Evolutionary conservation across 2,888 invertebrate genomes (phyloP), one percentile per base, ranked within the genome.

Genomic region (Macrostomum cliftonense): DNA sequence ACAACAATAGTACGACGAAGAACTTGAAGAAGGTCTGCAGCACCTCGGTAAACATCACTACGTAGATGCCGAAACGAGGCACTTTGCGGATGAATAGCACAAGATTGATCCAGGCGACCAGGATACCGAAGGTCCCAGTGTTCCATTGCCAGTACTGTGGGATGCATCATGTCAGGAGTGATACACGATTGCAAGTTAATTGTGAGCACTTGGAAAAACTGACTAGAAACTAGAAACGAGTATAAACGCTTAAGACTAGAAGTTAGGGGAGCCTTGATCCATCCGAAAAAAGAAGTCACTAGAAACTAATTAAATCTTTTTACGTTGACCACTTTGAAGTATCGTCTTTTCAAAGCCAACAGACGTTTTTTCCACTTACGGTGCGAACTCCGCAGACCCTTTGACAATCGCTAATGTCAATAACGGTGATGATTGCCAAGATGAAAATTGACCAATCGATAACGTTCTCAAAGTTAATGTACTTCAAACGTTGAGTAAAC

Each of bases 361-460:
- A n/a, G n/a, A n/a, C n/a, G n/a, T n/a, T n/a, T n/a, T n/a, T n/a
- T n/a, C n/a, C n/a, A n/a, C 62, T 53, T 56, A 72, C 72, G 53
- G 57, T 49, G 57, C 71, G 57, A 42, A 66, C 63, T 13, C 71
- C 72, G 2, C 70, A 66, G 4, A 49, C 49, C 12, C 55, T 52
- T 42, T 68, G 65, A 56, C 73, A 73, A 0, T 58, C 57, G 11
- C 61, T 59, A 53, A 72, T 66, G 56, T 72, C 71, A 40, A 68
- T 62, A 12, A 74, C 71, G 12, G 73, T 61, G 12, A 74, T 55
- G 16, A 74, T 57, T 7, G 73, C 65, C 1, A 65, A 61, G 2
- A 72, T 56, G 53, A 73, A 74, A 43, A 71, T 71, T n/a, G 63
- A 56, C 71, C 72, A 72, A 57, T 74, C 74, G 39, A 73, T 60